Percentiles rank a stretch among this genome's conserved stretches.
Evolutionary conservation across 2,113 vertebrate genomes (phyloP).

Genomic region (Deroptyus accipitrinus): DNA sequence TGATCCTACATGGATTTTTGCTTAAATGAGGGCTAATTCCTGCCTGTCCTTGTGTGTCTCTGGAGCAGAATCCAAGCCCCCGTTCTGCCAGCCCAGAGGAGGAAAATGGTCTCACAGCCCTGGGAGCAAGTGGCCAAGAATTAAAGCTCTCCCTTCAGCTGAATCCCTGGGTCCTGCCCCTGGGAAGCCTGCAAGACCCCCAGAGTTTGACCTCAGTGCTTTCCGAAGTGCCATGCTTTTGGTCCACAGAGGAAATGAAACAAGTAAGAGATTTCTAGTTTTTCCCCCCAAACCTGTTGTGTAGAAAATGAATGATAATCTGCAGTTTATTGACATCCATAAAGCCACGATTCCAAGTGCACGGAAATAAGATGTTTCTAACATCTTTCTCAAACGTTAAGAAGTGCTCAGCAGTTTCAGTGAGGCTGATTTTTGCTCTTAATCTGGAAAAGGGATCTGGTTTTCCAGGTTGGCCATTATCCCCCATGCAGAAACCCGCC

Average conservation of each 20-base stretch:
- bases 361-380: not conserved
- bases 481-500: not conserved
- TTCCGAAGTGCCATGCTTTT: not conserved
- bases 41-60: not conserved
- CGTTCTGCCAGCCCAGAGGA: not conserved
- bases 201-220: slow-evolving; percentile 29
- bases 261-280: slow-evolving; percentile 18
- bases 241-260: not conserved
- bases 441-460: not conserved
- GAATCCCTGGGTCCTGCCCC: slow-evolving; percentile 67
- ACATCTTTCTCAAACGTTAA: not conserved
- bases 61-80: not conserved
- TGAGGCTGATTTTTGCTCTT: not conserved
- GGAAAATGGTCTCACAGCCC: not conserved
- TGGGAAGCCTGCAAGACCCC: slow-evolving; percentile 73
- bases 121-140: slow-evolving; percentile 49
- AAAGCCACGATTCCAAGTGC: rapidly evolving
- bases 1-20: not conserved
- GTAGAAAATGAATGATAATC: not conserved
- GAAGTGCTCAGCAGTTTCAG: not conserved
- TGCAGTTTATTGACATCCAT: not conserved
- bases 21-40: not conserved
- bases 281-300: not conserved
- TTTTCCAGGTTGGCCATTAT: not conserved
- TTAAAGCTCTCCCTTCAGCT: slow-evolving; percentile 60